phyloP scores from a whole-genome alignment of 92 coral and sea anemone genomes.

The Nematostella vectensis region DNA sequence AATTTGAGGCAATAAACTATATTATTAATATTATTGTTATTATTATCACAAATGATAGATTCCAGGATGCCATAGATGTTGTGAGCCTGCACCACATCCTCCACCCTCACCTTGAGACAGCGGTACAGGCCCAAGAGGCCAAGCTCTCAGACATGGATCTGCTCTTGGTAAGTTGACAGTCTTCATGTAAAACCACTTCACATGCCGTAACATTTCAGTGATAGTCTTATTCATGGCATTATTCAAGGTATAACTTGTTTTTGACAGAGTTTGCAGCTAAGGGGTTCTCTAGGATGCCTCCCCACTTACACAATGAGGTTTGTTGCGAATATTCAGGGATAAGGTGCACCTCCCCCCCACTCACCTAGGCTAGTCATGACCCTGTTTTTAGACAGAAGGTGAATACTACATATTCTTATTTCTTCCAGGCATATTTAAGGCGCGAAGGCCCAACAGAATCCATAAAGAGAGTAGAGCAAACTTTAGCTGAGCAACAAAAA shows the following conservation, averaged over 20 bases:
- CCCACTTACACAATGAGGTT: no score
- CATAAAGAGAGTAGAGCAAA: slow-evolving; percentile 35
- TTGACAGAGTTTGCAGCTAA: no score
- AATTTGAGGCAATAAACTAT: no score
- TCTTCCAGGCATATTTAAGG: slow-evolving; percentile 60
- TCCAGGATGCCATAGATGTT: slow-evolving; percentile 65
- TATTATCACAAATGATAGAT: no score
- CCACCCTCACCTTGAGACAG: slow-evolving; percentile 54
- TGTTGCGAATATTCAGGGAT: no score
- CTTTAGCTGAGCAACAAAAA: neutral
- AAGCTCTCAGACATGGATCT: slow-evolving; percentile 50
- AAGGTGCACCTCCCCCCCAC: no score
- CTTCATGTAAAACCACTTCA: neutral
- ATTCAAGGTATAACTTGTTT: no score
- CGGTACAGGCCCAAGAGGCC: slow-evolving; percentile 40
- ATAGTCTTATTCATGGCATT: neutral
- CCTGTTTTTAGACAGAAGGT: no score
- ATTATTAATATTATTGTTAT: no score
- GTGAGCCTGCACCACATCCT: slow-evolving; percentile 62
- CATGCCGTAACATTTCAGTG: no score
- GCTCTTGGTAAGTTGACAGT: slow-evolving; percentile 44
- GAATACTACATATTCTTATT: neutral
- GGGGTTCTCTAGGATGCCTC: no score
- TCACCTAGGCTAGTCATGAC: neutral
- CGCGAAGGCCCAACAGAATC: slow-evolving; percentile 44